Conservation (phyloP, 2,888 invertebrate species). For the Zaprionus bogoriensis region DNA sequence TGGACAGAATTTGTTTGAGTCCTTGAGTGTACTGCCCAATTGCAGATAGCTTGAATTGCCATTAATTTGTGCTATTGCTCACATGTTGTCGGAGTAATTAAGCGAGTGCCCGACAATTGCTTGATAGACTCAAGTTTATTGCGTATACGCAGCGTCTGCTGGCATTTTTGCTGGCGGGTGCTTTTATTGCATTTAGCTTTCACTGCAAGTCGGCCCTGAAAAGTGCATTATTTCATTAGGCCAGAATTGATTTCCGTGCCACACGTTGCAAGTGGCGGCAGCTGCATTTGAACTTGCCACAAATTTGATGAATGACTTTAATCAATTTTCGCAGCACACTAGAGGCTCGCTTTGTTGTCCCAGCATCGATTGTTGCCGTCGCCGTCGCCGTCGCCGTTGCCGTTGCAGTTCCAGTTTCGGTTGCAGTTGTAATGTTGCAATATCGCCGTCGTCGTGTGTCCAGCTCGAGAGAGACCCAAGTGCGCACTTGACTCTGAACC, state of each 20-base stretch:
- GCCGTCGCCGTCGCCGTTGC: conserved; percentile 9
- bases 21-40: too few relatives aligned
- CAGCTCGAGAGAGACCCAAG: conserved; percentile 13
- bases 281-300: conserved; percentile 56
- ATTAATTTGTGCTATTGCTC: too few relatives aligned
- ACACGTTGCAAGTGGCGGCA: background rate
- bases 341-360: conserved; percentile 31
- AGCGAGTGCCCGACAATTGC: background rate
- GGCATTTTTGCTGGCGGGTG: background rate
- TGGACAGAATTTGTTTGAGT: too few relatives aligned
- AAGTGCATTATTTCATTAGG: conserved; percentile 64
- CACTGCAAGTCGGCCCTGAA: conserved; percentile 43
- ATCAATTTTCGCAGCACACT: conserved; percentile 67
- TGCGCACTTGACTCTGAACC: conserved; percentile 54
- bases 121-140: conserved; percentile 7
- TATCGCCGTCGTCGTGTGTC: background rate
- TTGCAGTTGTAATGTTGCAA: conserved; percentile 3
- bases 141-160: conserved; percentile 37
- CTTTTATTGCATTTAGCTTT: conserved; percentile 8
- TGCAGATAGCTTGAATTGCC: too few relatives aligned
- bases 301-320: conserved; percentile 71
- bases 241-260: conserved; percentile 57
- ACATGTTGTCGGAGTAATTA: background rate
- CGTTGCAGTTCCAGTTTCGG: conserved; percentile 3
- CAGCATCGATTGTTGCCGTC: conserved; percentile 23